These are phyloP conservation scores for Prionchulus punctatus DNA, from an alignment of 2,888 invertebrate species.

Conservation along the genomic window DNA sequence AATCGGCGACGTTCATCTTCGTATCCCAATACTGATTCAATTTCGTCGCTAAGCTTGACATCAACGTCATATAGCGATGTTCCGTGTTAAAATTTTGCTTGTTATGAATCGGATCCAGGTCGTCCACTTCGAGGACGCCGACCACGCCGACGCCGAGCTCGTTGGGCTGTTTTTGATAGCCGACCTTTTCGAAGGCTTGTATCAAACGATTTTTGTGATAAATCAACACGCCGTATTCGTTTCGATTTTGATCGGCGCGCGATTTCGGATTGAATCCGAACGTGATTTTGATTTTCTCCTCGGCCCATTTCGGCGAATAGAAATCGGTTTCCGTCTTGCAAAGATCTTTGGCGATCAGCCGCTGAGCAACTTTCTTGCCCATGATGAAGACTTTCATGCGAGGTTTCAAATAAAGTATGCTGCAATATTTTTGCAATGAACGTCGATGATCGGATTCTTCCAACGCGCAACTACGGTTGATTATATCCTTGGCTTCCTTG, in stretches of 20 bases:
- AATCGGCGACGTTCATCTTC: no score
- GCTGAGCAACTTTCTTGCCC: slow-evolving; percentile 29
- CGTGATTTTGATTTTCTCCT: slow-evolving; percentile 24
- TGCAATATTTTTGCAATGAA: slow-evolving; percentile 29
- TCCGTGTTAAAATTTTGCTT: slow-evolving; percentile 29
- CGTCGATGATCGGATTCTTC: slow-evolving; percentile 41
- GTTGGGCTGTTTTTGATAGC: slow-evolving; percentile 30
- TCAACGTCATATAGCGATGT: background rate
- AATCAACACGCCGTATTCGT: slow-evolving; percentile 32
- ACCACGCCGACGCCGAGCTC: slow-evolving; percentile 31
- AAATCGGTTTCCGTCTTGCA: slow-evolving; percentile 27
- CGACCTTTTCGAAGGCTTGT: slow-evolving; percentile 33
- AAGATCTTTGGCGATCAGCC: slow-evolving; percentile 29
- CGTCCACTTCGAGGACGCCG: slow-evolving; percentile 30
- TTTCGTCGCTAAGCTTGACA: background rate
- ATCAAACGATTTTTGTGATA: slow-evolving; percentile 33
- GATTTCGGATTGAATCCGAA: slow-evolving; percentile 25
- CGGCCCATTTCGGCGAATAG: slow-evolving; percentile 29
- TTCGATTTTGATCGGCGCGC: slow-evolving; percentile 15
- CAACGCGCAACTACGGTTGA: slow-evolving; percentile 14
- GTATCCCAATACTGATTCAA: background rate
- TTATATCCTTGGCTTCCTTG: background rate
- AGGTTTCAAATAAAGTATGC: slow-evolving; percentile 32
- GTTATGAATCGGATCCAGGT: slow-evolving; percentile 31
- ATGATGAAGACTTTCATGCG: slow-evolving; percentile 32